Evolutionary conservation across 2,113 vertebrate genomes (phyloP).

Genomic region (Fregetta grallaria): DNA sequence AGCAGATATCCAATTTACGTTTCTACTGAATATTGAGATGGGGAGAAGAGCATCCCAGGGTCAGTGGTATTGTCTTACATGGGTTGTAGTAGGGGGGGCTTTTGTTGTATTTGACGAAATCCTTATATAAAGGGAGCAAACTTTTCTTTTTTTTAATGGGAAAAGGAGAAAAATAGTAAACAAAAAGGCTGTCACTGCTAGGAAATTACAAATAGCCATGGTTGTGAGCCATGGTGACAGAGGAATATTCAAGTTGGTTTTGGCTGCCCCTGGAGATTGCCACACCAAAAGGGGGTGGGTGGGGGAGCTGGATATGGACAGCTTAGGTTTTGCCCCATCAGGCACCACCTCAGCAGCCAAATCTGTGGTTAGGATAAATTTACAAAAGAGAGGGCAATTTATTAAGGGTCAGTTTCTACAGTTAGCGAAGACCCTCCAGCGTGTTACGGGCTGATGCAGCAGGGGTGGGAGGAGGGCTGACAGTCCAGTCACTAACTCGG

Average conservation of each 20-base stretch:
- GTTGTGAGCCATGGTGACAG: background rate
- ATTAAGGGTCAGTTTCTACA: background rate
- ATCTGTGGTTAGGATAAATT: background rate
- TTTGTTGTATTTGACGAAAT: background rate
- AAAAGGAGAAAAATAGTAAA: background rate
- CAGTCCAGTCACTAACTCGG: background rate
- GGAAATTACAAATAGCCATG: background rate
- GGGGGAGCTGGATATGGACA: background rate
- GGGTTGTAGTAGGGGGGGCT: background rate
- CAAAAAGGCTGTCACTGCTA: background rate
- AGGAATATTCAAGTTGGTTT: background rate
- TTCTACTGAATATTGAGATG: background rate
- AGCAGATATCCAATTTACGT: background rate
- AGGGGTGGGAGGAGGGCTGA: background rate
- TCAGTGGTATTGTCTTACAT: background rate
- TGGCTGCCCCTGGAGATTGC: background rate
- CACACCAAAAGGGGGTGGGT: background rate
- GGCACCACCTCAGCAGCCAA: background rate
- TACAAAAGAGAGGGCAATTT: background rate
- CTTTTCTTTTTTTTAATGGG: background rate
- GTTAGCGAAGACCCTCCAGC: accelerated
- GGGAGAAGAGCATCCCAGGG: background rate
- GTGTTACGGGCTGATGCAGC: accelerated
- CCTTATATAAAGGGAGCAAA: background rate
- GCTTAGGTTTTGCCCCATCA: accelerated